Evolutionary conservation across 2,888 invertebrate species (phyloP).

Genomic region (Chrysodeixis includens): DNA sequence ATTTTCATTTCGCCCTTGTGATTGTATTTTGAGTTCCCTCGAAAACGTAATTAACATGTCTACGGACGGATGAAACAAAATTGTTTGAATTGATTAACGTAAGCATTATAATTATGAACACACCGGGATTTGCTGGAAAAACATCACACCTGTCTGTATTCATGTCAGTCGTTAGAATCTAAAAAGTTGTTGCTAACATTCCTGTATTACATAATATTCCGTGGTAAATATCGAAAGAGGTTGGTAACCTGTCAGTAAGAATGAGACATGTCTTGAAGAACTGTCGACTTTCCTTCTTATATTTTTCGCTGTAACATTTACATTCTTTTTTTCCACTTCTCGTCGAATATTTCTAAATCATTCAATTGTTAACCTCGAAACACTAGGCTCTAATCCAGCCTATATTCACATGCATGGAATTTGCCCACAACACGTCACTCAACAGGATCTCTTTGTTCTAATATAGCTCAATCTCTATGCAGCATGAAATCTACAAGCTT

Average conservation of each 20-base stretch:
- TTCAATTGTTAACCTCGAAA: not conserved
- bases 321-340: not conserved
- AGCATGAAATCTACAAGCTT: not conserved
- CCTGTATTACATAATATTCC: slow-evolving; percentile 40
- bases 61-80: slow-evolving; percentile 4
- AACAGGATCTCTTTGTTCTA: not conserved
- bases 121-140: slow-evolving; percentile 1
- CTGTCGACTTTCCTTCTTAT: slow-evolving; percentile 24
- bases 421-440: not conserved
- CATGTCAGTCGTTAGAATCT: slow-evolving; percentile 15
- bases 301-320: slow-evolving; percentile 16
- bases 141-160: not conserved
- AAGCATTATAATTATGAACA: slow-evolving; percentile 4
- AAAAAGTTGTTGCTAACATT: slow-evolving; percentile 24
- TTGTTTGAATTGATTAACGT: slow-evolving; percentile 4
- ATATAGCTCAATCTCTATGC: not conserved
- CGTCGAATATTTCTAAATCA: not conserved
- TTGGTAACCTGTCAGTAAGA: slow-evolving; percentile 31
- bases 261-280: slow-evolving; percentile 35
- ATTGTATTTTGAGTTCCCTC: slow-evolving; percentile 4
- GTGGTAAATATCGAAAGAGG: slow-evolving; percentile 39
- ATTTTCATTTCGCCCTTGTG: slow-evolving; percentile 4
- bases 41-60: not conserved
- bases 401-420: not conserved
- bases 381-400: not conserved